These are phyloP conservation scores for Sisor rabdophorus DNA, from an alignment of 2,113 vertebrate genomes.

Conservation along the genomic window DNA sequence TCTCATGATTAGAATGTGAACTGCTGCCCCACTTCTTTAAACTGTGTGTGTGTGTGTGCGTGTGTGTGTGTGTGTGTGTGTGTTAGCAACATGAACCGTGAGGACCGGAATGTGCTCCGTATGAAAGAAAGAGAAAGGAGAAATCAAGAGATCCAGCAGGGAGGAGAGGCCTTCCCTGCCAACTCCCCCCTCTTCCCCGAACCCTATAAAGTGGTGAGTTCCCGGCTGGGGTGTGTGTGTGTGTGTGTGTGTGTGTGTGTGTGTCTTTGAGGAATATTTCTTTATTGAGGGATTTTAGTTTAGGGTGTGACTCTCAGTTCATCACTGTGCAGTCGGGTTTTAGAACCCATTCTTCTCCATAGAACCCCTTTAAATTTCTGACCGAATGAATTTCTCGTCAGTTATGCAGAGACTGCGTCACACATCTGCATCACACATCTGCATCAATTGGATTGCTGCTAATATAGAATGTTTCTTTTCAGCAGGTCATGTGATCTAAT, in stretches of 20 bases:
- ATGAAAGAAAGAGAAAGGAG: constrained; percentile 88
- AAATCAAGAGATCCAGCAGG: constrained; percentile 85
- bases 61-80: constrained; percentile 64
- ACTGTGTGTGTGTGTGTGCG: constrained; percentile 64
- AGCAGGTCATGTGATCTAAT: neutral
- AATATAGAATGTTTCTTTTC: neutral
- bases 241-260: neutral
- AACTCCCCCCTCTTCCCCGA: constrained; percentile 97
- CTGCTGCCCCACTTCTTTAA: constrained; percentile 36
- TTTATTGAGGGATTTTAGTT: too few species aligned
- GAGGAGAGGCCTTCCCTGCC: constrained; percentile 93
- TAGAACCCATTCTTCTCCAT: too few species aligned
- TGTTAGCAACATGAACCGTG: constrained; percentile 99
- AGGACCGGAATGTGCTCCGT: constrained; percentile 99
- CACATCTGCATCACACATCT: too few species aligned
- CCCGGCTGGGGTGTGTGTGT: neutral
- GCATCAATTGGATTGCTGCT: neutral
- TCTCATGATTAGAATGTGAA: constrained; percentile 24
- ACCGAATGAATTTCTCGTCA: neutral
- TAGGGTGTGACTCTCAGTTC: too few species aligned
- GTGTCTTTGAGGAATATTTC: too few species aligned
- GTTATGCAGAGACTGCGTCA: neutral
- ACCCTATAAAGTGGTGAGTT: constrained; percentile 97
- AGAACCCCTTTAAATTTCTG: neutral
- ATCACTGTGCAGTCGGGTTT: too few species aligned